phyloP scores from a whole-genome alignment of 2,797 vertebrate genomes.

The Spinus pinus region DNA sequence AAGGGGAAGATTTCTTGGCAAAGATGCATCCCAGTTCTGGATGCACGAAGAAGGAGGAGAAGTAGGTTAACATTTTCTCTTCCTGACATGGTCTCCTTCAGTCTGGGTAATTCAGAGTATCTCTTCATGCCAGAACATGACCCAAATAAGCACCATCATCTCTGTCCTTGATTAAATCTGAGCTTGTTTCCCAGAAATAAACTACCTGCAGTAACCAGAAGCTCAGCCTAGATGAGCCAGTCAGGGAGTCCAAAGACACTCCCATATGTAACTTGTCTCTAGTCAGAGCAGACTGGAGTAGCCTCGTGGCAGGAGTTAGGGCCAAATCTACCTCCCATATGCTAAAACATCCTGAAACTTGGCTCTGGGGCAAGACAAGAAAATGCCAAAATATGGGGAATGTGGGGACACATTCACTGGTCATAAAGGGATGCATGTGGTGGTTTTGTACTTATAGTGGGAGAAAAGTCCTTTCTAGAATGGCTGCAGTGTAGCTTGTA shows the following conservation, averaged over 20 bases:
- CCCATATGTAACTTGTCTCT: neutral
- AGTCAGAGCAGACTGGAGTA: neutral
- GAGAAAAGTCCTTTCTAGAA: neutral
- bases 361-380: neutral
- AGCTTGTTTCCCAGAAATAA: neutral
- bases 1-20: neutral
- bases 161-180: neutral
- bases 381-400: neutral
- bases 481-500: neutral
- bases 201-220: neutral
- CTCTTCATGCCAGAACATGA: neutral
- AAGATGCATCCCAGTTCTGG: neutral
- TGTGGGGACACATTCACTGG: fast-evolving
- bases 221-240: neutral
- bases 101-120: neutral
- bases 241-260: neutral
- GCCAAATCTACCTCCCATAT: neutral
- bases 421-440: neutral
- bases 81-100: neutral
- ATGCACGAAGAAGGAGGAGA: neutral
- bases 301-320: neutral
- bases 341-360: neutral
- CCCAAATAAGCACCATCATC: fast-evolving
- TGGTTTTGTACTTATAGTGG: neutral
- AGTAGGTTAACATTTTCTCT: neutral